A percentile compares a stretch with the other conserved stretches of the same genome.
These are phyloP conservation scores for Drusus annulatus DNA, from an alignment of 1,140 invertebrate genomes.

Conservation along the genomic window DNA sequence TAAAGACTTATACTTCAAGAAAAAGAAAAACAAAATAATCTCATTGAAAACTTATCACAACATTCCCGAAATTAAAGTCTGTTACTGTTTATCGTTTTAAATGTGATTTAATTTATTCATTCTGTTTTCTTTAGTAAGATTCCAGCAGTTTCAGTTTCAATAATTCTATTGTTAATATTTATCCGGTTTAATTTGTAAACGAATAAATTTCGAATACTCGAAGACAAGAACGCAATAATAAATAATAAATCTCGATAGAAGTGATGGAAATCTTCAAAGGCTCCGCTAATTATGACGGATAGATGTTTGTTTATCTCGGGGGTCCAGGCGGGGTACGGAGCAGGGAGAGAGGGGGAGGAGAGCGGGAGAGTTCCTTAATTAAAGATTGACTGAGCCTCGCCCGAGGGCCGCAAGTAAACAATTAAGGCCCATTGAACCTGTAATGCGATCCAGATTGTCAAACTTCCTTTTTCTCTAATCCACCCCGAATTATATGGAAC, in stretches of 20 bases:
- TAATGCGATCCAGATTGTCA: slow-evolving; percentile 39
- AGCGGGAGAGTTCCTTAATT: slow-evolving; percentile 18
- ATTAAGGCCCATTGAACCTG: slow-evolving; percentile 37
- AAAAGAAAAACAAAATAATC: no score
- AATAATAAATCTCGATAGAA: slow-evolving; percentile 19
- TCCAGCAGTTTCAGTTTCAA: no score
- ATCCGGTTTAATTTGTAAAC: slow-evolving; percentile 3
- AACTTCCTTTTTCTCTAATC: slow-evolving; percentile 24
- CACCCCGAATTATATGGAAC: slow-evolving; percentile 19
- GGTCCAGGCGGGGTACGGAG: background rate
- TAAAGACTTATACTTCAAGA: no score
- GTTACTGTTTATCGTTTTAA: no score
- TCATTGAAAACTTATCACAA: no score
- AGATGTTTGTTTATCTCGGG: slow-evolving; percentile 28
- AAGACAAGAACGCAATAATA: slow-evolving; percentile 26
- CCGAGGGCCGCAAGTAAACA: slow-evolving; percentile 25
- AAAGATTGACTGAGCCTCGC: slow-evolving; percentile 32
- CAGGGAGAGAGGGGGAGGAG: background rate
- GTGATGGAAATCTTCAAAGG: slow-evolving; percentile 35
- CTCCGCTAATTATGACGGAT: slow-evolving; percentile 37
- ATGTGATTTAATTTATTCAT: no score
- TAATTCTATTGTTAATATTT: background rate
- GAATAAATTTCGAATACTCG: background rate
- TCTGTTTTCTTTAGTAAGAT: no score
- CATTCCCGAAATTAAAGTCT: no score